Conservation (phyloP, 2,797 vertebrate species). For the Sebastes ruberrimus region DNA sequence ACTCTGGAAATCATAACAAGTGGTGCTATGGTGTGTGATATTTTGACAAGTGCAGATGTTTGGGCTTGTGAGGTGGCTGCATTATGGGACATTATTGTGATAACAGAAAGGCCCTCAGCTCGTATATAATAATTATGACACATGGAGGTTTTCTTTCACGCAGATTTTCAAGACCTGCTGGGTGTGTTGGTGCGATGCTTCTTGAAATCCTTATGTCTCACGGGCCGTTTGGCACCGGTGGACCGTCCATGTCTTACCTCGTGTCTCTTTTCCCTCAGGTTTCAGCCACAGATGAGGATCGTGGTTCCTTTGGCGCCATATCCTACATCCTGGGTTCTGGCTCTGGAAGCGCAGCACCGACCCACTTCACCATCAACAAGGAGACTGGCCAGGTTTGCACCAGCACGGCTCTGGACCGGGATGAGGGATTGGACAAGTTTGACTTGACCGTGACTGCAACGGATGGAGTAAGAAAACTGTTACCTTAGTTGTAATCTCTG, state of each 20-base stretch:
- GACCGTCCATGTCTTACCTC: conserved; percentile 23
- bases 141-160: conserved; percentile 37
- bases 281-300: conserved; percentile 91
- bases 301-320: conserved; percentile 88
- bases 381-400: conserved; percentile 92
- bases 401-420: conserved; percentile 85
- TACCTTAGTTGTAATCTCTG: background rate
- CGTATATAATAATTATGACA: conserved; percentile 59
- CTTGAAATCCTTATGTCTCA: conserved; percentile 22
- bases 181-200: conserved; percentile 16
- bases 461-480: conserved; percentile 88
- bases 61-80: conserved; percentile 34
- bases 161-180: conserved; percentile 8
- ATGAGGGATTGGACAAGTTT: conserved; percentile 87
- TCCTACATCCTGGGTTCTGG: conserved; percentile 89
- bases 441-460: conserved; percentile 92
- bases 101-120: conserved; percentile 61
- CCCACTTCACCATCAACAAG: conserved; percentile 88
- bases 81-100: conserved; percentile 55
- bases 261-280: conserved; percentile 82
- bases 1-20: conserved; percentile 71
- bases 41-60: conserved; percentile 68
- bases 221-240: conserved; percentile 19
- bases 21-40: conserved; percentile 63
- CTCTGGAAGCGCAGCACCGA: conserved; percentile 76